A percentile compares a stretch with the other conserved stretches of the same genome.
Evolutionary conservation across 1,140 invertebrate species (phyloP).

Genomic region (Galleria mellonella): DNA sequence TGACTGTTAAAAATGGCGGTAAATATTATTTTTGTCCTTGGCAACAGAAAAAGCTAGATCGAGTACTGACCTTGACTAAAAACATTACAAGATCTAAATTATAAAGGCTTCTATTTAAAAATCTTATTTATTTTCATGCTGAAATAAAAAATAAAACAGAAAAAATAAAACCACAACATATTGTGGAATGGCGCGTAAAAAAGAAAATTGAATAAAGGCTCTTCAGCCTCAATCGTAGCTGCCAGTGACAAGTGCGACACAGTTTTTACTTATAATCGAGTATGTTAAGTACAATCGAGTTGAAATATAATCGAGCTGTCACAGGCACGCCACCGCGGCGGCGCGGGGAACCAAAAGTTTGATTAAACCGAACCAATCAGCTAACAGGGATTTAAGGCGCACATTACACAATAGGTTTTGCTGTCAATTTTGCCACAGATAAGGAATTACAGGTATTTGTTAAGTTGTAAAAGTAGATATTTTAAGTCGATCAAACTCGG

Average conservation of each 20-base stretch:
- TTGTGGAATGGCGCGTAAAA: background rate
- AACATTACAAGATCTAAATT: too few relatives aligned
- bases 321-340: constrained; percentile 5
- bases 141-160: background rate
- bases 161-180: background rate
- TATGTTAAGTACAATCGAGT: constrained; percentile 12
- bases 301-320: constrained; percentile 17
- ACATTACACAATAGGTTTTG: background rate
- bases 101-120: too few relatives aligned
- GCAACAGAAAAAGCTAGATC: too few relatives aligned
- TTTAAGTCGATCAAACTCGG: too few relatives aligned
- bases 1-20: too few relatives aligned
- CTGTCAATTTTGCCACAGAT: too few relatives aligned
- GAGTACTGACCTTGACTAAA: too few relatives aligned
- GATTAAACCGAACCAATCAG: constrained; percentile 24
- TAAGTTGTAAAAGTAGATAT: too few relatives aligned
- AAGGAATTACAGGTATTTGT: too few relatives aligned
- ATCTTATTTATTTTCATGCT: too few relatives aligned
- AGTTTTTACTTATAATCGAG: constrained; percentile 16
- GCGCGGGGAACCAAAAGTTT: constrained; percentile 20
- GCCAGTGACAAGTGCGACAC: constrained; percentile 3
- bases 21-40: too few relatives aligned
- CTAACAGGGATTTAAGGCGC: background rate
- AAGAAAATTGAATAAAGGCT: background rate
- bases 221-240: background rate